Conservation (phyloP, 2,888 invertebrate species). For the Nephrotoma guestfalica region DNA sequence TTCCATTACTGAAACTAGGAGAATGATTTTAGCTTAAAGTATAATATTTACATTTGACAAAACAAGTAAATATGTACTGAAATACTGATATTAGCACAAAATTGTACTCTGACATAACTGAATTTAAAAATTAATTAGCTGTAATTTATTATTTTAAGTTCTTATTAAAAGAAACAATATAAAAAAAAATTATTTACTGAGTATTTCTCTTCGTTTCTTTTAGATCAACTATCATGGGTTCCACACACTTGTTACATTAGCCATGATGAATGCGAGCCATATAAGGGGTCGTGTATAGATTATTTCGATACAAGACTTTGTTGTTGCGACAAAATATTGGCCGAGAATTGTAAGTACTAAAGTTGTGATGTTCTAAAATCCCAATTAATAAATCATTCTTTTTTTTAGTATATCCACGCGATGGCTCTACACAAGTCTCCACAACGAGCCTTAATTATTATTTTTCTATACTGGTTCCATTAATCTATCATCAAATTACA, state of each 20-base stretch:
- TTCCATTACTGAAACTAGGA: too few species aligned
- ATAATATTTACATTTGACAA: too few species aligned
- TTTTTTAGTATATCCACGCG: background rate
- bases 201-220: background rate
- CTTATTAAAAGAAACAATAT: too few species aligned
- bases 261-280: conserved; percentile 22
- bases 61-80: too few species aligned
- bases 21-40: too few species aligned
- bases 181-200: background rate
- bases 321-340: conserved; percentile 26
- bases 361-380: background rate
- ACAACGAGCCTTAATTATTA: background rate
- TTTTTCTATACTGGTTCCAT: background rate
- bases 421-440: background rate
- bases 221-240: conserved; percentile 32
- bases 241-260: conserved; percentile 31
- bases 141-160: too few species aligned
- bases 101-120: too few species aligned
- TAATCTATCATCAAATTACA: background rate
- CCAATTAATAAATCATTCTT: background rate
- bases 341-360: conserved; percentile 25
- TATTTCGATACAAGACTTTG: conserved; percentile 29
- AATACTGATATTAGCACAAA: too few species aligned
- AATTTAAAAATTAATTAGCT: too few species aligned
- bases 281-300: conserved; percentile 27